Conservation (phyloP, 2,113 vertebrate species). For the Stictonetta naevosa region DNA sequence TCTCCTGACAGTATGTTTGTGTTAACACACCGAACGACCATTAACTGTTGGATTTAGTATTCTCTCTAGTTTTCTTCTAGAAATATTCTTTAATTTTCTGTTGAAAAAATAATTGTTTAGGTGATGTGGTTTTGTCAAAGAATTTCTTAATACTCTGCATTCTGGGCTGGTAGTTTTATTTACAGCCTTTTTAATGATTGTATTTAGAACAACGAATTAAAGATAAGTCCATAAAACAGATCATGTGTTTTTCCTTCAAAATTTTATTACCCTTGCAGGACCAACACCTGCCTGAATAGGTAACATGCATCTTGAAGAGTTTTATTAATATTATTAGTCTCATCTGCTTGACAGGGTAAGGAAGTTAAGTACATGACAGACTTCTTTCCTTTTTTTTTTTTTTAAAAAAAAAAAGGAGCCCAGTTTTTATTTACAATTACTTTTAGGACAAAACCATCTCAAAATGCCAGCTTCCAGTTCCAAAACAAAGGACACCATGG, state of each 20-base stretch:
- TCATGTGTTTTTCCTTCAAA: background rate
- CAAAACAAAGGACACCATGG: background rate
- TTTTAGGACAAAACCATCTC: background rate
- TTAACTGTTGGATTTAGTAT: background rate
- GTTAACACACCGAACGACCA: background rate
- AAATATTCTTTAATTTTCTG: background rate
- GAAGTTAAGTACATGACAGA: background rate
- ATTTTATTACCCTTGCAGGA: background rate
- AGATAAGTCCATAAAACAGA: background rate
- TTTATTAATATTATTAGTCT: background rate
- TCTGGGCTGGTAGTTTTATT: background rate
- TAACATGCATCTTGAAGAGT: background rate
- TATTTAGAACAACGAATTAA: background rate
- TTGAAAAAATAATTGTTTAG: background rate
- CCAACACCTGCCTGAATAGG: background rate
- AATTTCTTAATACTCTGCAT: background rate
- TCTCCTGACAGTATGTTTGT: background rate
- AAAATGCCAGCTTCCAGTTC: conserved; percentile 16
- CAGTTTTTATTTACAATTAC: background rate
- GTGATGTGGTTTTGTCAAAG: background rate
- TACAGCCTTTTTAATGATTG: background rate
- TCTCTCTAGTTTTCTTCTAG: background rate
- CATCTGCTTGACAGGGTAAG: background rate
- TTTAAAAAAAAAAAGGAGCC: no score
- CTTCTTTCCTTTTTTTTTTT: background rate